Evolutionary conservation across 2,888 invertebrate species (phyloP).

Genomic region (Agrotis clavis): DNA sequence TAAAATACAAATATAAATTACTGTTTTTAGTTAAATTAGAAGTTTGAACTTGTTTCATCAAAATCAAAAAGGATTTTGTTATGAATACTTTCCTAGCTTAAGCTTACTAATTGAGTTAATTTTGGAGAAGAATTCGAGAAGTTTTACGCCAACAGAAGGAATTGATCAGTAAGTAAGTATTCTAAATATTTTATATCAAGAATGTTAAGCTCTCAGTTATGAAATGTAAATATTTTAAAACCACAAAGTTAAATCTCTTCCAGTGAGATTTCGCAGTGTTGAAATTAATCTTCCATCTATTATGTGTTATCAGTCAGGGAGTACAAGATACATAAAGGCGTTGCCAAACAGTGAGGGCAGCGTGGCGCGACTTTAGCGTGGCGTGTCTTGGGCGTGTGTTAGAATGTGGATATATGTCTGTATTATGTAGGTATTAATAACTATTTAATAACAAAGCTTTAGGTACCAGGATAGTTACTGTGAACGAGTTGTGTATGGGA

Average conservation of each 20-base stretch:
- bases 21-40: not conserved
- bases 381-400: no score
- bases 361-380: no score
- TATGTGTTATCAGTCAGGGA: not conserved
- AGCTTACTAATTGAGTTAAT: conserved; percentile 11
- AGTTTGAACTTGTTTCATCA: not conserved
- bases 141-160: not conserved
- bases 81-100: not conserved
- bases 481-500: no score
- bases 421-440: no score
- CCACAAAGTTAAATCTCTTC: not conserved
- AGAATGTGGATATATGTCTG: no score
- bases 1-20: not conserved
- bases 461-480: no score
- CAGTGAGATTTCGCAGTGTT: not conserved
- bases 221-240: not conserved
- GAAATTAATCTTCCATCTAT: conserved; percentile 1
- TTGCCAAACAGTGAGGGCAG: no score
- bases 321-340: not conserved
- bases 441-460: no score
- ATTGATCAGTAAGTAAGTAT: not conserved
- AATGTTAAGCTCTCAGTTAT: not conserved
- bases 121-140: not conserved
- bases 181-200: not conserved
- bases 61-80: not conserved